phyloP scores from a whole-genome alignment of 2,113 vertebrate species.

The Epinephelus fuscoguttatus region DNA sequence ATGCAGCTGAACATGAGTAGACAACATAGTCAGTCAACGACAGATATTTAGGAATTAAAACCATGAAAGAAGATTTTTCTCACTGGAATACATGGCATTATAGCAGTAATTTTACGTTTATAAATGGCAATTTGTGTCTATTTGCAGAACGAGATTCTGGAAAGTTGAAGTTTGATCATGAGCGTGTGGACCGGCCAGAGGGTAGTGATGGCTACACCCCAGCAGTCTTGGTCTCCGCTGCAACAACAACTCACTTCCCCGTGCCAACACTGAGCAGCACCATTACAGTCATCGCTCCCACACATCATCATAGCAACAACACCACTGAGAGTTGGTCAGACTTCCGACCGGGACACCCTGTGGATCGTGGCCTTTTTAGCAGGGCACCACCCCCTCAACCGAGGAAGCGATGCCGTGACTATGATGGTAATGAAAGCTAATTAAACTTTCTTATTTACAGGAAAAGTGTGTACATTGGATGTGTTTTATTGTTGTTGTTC shows the following conservation, averaged over 20 bases:
- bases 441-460: too few relatives aligned
- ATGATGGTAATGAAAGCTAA: constrained; percentile 88
- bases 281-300: constrained; percentile 95
- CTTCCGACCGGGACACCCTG: constrained; percentile 91
- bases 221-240: constrained; percentile 86
- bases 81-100: not conserved
- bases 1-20: not conserved
- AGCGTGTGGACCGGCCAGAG: constrained; percentile 84
- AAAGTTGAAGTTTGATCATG: constrained; percentile 94
- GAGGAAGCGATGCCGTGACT: constrained; percentile 97
- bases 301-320: constrained; percentile 93
- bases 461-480: too few relatives aligned
- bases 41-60: not conserved
- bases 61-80: not conserved
- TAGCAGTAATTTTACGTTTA: not conserved
- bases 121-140: not conserved
- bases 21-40: not conserved
- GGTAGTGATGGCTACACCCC: constrained; percentile 89
- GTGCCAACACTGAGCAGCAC: constrained; percentile 96
- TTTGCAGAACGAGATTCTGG: constrained; percentile 91
- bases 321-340: constrained; percentile 97
- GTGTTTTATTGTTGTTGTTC: not conserved
- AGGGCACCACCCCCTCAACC: constrained; percentile 89
- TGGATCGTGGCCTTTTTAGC: constrained; percentile 90
- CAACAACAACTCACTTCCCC: constrained; percentile 91